Evolutionary conservation across 2,888 invertebrate genomes (phyloP), one percentile per base, ranked within the genome.

Genomic region (Pyrocoelia pectoralis): DNA sequence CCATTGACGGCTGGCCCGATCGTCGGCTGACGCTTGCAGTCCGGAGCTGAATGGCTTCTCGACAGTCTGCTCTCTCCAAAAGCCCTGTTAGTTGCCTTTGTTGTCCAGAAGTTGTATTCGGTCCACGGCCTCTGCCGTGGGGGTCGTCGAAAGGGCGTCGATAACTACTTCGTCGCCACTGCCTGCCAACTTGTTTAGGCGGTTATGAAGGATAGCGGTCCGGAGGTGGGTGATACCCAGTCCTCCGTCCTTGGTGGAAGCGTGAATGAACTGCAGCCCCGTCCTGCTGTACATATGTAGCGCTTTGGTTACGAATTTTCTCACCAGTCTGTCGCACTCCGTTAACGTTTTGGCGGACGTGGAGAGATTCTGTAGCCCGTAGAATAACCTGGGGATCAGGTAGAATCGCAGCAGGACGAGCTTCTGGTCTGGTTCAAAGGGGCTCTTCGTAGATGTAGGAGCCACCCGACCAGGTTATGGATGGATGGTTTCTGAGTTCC

Each of bases 391-490:
- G 1, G 80, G 80, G 0, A 82, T 59, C 1, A 82, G 61, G 63
- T 76, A 71, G 1, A 61, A 60, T 18, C 75, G 70, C 2, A 82
- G 41, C 0, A 80, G 51, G 12, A 68, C 62, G 0, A 79, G 33
- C 56, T 79, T 74, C 66, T 82, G 81, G 43, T 80, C 76, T 0
- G 81, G 81, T 59, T 81, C 80, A 0, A 81, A 68, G 0, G 79
- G 77, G 0, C 78, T 75, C 51, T 59, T 57, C 2, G 61, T 55
- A 38, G 80, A 48, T 73, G 72, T 0, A 62, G 24, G 4, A 81
- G 59, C 55, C 72, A 72, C 1, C 15, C 19, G 15, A 53, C 55
- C 1, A 68, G 56, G 54, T 65, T 68, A 15, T 10, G 4, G 0
- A 61, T 5, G 4, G 52, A 19, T 0, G 68, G 70, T 13, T 56